A percentile compares a stretch with the other conserved stretches of the same genome.
phyloP scores from a whole-genome alignment of 2,113 vertebrate species.

The Scolopax mira region DNA sequence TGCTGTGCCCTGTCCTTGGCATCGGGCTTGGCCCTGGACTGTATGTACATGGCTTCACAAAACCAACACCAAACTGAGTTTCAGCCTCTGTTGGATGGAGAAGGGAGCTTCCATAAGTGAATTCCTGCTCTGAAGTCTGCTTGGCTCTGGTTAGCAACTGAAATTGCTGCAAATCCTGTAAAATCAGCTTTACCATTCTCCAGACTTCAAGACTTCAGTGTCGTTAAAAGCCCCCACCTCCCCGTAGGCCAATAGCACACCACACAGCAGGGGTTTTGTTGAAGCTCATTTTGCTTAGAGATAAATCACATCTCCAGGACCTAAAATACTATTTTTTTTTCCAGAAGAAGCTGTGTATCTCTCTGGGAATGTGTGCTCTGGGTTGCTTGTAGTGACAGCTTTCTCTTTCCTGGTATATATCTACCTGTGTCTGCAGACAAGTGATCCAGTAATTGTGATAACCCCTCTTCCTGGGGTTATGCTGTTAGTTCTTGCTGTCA shows the following conservation, averaged over 20 bases:
- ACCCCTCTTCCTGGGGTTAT: not conserved
- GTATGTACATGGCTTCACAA: not conserved
- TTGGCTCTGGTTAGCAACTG: accelerated
- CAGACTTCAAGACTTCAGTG: not conserved
- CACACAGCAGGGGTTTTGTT: not conserved
- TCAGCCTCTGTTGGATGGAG: not conserved
- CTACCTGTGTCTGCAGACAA: not conserved
- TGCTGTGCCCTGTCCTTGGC: not conserved
- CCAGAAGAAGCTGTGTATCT: not conserved
- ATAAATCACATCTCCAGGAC: not conserved
- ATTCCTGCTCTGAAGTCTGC: not conserved
- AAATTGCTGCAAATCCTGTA: not conserved
- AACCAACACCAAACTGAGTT: not conserved
- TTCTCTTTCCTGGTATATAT: not conserved
- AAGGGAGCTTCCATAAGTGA: not conserved
- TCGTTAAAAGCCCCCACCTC: not conserved
- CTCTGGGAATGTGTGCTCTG: not conserved
- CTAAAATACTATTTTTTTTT: not conserved
- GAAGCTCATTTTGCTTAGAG: not conserved
- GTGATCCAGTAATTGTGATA: not conserved
- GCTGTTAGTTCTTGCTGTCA: not conserved
- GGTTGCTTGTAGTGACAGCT: not conserved
- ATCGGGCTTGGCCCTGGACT: not conserved
- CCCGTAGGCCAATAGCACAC: no score
- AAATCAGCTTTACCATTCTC: not conserved